Conservation (phyloP, 2,797 vertebrate genomes). For the Gallinago nigripennis region DNA sequence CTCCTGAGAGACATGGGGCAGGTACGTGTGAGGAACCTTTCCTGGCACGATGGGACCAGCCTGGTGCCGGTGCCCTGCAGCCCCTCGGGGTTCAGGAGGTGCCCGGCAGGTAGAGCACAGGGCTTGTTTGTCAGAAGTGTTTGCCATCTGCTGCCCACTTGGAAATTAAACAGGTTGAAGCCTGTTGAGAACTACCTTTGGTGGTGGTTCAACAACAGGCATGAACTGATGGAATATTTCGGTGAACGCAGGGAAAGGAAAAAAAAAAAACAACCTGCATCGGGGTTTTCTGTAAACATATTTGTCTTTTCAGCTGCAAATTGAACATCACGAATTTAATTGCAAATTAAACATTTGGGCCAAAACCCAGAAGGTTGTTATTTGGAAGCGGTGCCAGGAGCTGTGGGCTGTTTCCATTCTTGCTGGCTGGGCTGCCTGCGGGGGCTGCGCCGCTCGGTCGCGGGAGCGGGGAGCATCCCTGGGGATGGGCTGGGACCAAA, state of each 20-base stretch:
- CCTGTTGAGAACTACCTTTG: background rate
- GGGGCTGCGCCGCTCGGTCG: background rate
- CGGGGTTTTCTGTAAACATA: background rate
- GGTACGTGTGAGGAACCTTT: background rate
- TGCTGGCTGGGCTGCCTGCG: background rate
- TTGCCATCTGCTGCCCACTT: background rate
- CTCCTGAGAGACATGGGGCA: background rate
- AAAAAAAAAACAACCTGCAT: background rate
- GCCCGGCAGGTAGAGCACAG: background rate
- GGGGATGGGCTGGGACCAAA: background rate
- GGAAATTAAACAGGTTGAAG: background rate
- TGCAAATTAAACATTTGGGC: background rate
- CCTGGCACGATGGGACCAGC: background rate
- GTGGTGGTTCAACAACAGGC: background rate
- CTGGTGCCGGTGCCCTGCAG: background rate
- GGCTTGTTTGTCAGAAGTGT: background rate
- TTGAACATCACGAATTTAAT: slow-evolving; percentile 5
- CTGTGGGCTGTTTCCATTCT: background rate
- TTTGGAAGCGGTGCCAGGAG: background rate
- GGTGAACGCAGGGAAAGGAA: background rate
- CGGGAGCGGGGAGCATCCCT: background rate
- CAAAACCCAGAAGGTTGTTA: background rate
- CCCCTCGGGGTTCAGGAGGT: fast-evolving
- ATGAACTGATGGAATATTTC: background rate
- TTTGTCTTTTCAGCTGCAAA: slow-evolving; percentile 32